These are phyloP conservation scores for Proterorhinus semilunaris DNA, from an alignment of 2,113 vertebrate genomes.

Conservation along the genomic window DNA sequence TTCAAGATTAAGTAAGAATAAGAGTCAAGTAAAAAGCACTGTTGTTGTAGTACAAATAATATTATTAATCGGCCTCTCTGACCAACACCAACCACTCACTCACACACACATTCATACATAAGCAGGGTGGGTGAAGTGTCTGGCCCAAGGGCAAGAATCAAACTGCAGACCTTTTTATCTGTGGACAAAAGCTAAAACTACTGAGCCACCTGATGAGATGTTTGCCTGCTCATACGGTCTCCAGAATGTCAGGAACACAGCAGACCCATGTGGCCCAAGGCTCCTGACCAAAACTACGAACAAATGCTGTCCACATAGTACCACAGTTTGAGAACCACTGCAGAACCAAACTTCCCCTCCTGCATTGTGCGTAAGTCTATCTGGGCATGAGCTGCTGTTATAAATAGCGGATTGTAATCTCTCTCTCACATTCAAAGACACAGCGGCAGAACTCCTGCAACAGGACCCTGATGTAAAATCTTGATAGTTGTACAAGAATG, in stretches of 20 bases:
- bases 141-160: no score
- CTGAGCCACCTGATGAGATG: no score
- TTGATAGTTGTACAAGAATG: constrained; percentile 25
- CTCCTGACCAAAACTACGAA: background rate
- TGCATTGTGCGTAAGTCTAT: constrained; percentile 4
- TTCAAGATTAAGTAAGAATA: no score
- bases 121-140: no score
- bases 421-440: constrained; percentile 1
- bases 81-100: no score
- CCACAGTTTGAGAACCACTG: background rate
- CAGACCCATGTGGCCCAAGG: background rate
- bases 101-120: no score
- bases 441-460: constrained; percentile 32
- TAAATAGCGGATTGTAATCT: constrained; percentile 33
- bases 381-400: constrained; percentile 14
- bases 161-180: no score
- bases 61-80: no score
- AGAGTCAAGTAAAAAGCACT: no score
- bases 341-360: constrained; percentile 4
- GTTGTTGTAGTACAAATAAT: no score
- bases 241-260: background rate
- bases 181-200: no score
- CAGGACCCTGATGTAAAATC: constrained; percentile 48
- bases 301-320: background rate
- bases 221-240: no score